Conservation (phyloP, 1,140 invertebrate species). For the Drosophila ogumai region DNA sequence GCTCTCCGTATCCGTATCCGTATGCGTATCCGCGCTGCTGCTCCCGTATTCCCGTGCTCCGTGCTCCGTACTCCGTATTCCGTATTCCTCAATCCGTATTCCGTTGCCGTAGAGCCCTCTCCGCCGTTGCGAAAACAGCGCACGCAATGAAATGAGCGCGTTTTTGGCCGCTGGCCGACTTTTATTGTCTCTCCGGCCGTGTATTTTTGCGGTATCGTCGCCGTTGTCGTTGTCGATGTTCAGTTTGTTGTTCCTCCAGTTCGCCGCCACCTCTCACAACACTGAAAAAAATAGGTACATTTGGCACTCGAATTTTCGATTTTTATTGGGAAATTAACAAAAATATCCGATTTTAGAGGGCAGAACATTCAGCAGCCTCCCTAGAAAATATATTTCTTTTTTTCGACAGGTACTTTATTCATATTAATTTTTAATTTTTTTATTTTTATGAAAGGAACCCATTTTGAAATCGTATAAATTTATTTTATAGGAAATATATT, state of each 20-base stretch:
- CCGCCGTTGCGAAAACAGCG: conserved; percentile 72
- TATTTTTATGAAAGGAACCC: neutral
- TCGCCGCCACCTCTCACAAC: conserved; percentile 8
- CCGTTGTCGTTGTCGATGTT: conserved; percentile 23
- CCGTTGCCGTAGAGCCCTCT: conserved; percentile 14
- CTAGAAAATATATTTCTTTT: neutral
- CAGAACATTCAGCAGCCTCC: neutral
- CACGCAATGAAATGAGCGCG: conserved; percentile 81
- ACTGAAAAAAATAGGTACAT: conserved; percentile 18
- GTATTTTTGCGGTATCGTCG: conserved; percentile 41
- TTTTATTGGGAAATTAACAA: neutral
- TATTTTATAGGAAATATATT: no score
- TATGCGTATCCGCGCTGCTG: conserved; percentile 17
- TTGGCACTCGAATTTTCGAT: neutral
- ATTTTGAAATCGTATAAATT: neutral
- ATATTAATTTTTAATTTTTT: neutral
- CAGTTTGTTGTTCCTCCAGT: conserved; percentile 37
- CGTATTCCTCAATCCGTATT: conserved; percentile 16
- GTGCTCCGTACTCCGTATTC: conserved; percentile 3
- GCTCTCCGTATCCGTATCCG: conserved; percentile 34
- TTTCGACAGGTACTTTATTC: neutral
- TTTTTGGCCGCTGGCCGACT: conserved; percentile 77
- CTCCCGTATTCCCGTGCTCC: conserved; percentile 2
- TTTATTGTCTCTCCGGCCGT: conserved; percentile 66
- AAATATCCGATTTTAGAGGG: neutral